A percentile compares a stretch with the other conserved stretches of the same genome.
Conservation (phyloP, 2,797 vertebrate species). For the Arctocebus calabarensis region DNA sequence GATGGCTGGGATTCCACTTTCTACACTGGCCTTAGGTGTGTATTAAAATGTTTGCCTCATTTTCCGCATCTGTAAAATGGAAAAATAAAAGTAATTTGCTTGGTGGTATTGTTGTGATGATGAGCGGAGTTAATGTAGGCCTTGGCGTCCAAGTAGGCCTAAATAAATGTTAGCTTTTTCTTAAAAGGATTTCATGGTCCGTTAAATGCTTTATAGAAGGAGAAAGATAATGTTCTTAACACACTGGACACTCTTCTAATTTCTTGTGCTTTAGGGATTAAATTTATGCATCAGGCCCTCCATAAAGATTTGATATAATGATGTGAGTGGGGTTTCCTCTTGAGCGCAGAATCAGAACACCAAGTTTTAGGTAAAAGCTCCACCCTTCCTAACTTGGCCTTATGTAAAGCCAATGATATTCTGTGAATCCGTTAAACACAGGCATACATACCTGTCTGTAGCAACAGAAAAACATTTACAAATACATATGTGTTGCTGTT, state of each 20-base stretch:
- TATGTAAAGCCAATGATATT: no score
- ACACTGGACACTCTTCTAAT: fast-evolving
- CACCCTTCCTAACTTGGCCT: fast-evolving
- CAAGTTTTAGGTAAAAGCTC: fast-evolving
- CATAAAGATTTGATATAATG: fast-evolving
- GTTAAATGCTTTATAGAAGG: no score
- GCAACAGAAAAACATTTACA: neutral
- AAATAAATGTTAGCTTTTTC: neutral
- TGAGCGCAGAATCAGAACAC: fast-evolving
- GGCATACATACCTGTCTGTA: neutral
- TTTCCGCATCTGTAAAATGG: neutral
- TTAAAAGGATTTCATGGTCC: neutral
- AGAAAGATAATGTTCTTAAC: neutral
- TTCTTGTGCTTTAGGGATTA: neutral
- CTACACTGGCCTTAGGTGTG: neutral
- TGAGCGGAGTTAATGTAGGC: neutral
- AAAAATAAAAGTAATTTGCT: fast-evolving
- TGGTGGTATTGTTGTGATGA: fast-evolving
- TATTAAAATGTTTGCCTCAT: fast-evolving
- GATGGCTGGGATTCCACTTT: fast-evolving
- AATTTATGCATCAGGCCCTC: fast-evolving
- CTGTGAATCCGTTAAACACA: neutral
- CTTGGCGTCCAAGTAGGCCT: no score
- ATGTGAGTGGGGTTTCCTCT: fast-evolving
- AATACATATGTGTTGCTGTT: neutral